Base-by-base conservation (phyloP, 64 coral and sea anemone species). In the Porites australiensis region DNA sequence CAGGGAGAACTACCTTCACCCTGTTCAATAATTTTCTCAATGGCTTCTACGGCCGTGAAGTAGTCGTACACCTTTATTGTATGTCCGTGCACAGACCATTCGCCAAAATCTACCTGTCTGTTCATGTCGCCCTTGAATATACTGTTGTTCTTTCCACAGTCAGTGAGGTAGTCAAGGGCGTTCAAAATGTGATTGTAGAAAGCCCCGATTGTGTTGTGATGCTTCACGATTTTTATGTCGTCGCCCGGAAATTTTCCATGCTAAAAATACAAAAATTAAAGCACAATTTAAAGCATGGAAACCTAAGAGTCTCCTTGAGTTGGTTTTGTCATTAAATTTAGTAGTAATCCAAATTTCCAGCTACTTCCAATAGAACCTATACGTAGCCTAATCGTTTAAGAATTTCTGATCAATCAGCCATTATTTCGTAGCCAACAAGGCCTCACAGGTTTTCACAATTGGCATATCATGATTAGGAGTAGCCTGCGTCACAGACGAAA, bases 151-250 rank as follows among this genome's bases (percentile, higher is more conserved):
- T 44, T 66, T 57, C 95, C 95, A 58, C 95, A 96, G 45, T 93
- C 60, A 2, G 95, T 96, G 3, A 96, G 87, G 50, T 96, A 86
- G 37, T 88, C 87, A 6, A 96, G 76, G 2, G 87, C 71, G 11
- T 93, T 96, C 18, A 93, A 92, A 6, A 96, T 96, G 74, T 74
- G 91, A 48, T 82, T 90, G 91, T 93, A 96, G 23, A 96, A 76
- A 19, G 64, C 21, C 5, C 95, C 95, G 13, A 96, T 93, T 8
- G 95, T 96, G 91, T 93, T 96, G 8, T 96, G 65, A 46, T 93
- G 91, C 6, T 49, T 59, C 3, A 90, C 53, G 12, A 90, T 58
- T 6, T 64, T 61, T 13, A 18, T 48, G 6, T 66, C 1, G 2
- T 64, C 7, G 13, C 43, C 23, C 0, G 79, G 60, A 66, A 65